Evolutionary conservation across 1,140 invertebrate genomes (phyloP), one percentile per base, ranked within the genome.

Genomic region (Drosophila obscura): DNA sequence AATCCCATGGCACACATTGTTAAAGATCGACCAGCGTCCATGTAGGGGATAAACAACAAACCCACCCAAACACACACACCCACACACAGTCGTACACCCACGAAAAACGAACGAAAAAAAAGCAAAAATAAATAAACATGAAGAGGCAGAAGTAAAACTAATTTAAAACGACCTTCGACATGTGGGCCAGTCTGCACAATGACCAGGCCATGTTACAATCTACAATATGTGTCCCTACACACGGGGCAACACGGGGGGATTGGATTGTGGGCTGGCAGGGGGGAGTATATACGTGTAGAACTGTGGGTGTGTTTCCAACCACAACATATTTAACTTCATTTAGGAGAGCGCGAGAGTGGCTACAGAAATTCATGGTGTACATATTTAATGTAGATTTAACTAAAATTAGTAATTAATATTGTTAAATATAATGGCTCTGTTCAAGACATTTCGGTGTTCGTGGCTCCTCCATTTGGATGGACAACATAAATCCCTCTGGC

Each of bases 121-220:
- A 52, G 50, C 28, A 26, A 67, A 69, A 68, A 64, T 58, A 76
- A 44, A 43, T 24, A 19, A 75, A 56, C 44, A 35, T 28, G 41
- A 51, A 44, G 48, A 19, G 44, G 59, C 65, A 35, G 67, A 63
- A 57, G 63, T 60, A 78, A 87, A 85, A 78, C 82, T 85, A 78
- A 85, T 85, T 85, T 87, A 87, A 85, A 85, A 87, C 78, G 78
- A 85, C 82, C 82, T 82, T 85, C 68, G 73, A 76, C 72, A 75
- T 75, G 73, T 75, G 71, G 55, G 22, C 44, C 73, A 69, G 67
- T 69, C 64, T 50, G 64, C 69, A 75, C 68, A 81, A 82, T 77
- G 72, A 59, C 67, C 80, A 73, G 41, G 72, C 73, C 80, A 61
- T 76, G 80, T 77, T 77, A 68, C 73, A 82, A 58, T 58, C 51